Evolutionary conservation across 2,888 invertebrate species (phyloP), one percentile per base, ranked within the genome.

Genomic region (Cyclophora albipunctata): DNA sequence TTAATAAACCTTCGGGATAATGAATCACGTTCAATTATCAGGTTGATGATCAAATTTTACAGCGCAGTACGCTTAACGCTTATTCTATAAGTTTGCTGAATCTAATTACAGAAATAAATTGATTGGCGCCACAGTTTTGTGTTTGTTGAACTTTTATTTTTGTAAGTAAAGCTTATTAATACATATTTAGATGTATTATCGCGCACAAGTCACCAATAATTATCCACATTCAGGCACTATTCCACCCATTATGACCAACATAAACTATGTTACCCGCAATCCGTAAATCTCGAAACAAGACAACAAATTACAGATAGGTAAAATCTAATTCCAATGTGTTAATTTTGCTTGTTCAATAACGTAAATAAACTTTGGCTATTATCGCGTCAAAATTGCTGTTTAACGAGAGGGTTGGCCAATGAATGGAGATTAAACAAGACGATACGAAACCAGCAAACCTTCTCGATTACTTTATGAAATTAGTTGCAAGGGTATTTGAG

Each of bases 401-500:
- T 79, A 78, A 81, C 82, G 81, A 82, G 79, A 74, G 78, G 75
- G 80, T 72, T 73, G 73, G 70, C 73, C 77, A 76, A 75, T 78
- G 75, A 81, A 84, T 81, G 74, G 70, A 84, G 84, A 85, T 84
- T 84, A 84, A 83, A 81, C 81, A 78, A 77, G 78, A 71, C 74
- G 78, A 83, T 83, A 81, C 73, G 73, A 76, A 71, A 73, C 75
- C 77, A 72, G 71, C 63, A 67, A 65, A 74, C 75, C 75, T 78
- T 70, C 73, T 69, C 78, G 75, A 80, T 81, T 77, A 78, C 76
- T 82, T 84, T 84, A 83, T 78, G 78, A 75, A 78, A 82, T 82
- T 82, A 82, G 78, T 82, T 83, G 63, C 65, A 65, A 63, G 64
- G 58, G 57, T 54, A 62, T 65, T 66, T 65, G 45, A 46, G 45